Percentiles rank a stretch among this genome's conserved stretches.
Conservation (phyloP, 2,113 vertebrate species). For the Pungitius pungitius region DNA sequence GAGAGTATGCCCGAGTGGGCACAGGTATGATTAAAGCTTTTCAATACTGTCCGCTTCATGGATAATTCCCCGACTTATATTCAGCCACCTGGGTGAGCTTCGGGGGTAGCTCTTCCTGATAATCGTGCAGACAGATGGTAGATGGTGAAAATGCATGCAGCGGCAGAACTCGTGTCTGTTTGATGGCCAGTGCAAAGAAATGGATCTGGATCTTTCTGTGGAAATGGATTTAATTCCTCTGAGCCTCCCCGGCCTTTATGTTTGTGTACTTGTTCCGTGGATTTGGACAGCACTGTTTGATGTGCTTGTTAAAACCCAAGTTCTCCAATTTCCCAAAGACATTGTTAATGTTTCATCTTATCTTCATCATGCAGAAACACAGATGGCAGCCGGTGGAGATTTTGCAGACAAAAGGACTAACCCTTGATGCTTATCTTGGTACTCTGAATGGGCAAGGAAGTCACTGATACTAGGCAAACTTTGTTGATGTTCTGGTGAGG, state of each 20-base stretch:
- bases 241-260: not conserved
- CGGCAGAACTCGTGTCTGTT: conserved; percentile 35
- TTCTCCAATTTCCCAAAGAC: conserved; percentile 46
- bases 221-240: conserved; percentile 31
- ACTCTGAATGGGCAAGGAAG: conserved; percentile 25
- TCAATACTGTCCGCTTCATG: not conserved
- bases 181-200: conserved; percentile 37
- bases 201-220: not conserved
- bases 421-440: conserved; percentile 58
- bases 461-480: conserved; percentile 13
- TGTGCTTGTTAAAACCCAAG: conserved; percentile 46
- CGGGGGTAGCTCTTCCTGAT: conserved; percentile 21
- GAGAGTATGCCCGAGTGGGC: conserved; percentile 10
- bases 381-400: conserved; percentile 51
- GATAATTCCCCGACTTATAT: conserved; percentile 14
- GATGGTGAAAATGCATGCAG: conserved; percentile 19
- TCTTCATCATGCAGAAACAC: conserved; percentile 46
- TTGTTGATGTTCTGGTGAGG: conserved; percentile 12
- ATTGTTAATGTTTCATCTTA: conserved; percentile 59
- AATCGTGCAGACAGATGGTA: conserved; percentile 37
- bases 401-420: conserved; percentile 52
- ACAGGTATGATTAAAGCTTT: conserved; percentile 24
- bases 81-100: conserved; percentile 20
- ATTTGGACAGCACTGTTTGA: conserved; percentile 43
- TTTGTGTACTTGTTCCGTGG: conserved; percentile 5